Evolutionary conservation across 1,140 invertebrate genomes (phyloP), one percentile per base, ranked within the genome.

Genomic region (Chymomyza costata): DNA sequence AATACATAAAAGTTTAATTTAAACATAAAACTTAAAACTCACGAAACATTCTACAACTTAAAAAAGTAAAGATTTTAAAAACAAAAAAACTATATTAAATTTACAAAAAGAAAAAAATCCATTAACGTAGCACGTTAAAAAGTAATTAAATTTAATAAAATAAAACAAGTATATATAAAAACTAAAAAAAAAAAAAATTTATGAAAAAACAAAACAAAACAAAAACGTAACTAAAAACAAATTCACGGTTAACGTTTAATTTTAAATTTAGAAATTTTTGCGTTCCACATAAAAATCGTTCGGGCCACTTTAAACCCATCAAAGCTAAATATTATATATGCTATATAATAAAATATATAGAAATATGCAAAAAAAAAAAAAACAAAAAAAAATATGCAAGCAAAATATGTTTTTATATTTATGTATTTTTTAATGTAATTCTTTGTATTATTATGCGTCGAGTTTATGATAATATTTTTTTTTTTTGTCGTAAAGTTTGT

Each of bases 41-140:
- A 66, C 63, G 49, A 58, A 66, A 66, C 63, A 66, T 66, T 66
- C 63, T 66, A 62, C 44, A 49, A 62, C 44, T 57, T 62, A 62
- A 65, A 46, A 38, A 50, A 65, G 48, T 57, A 65, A 58, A 53
- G 59, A 63, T 57, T 66, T 66, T 62, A 58, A 50, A 58, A 41
- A 62, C 52, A 47, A 14, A 37, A 14, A 37, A 13, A 65, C 57
- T 56, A 55, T 38, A 51, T 43, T 57, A 57, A 48, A 56, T 38
- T 49, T 57, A 53, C 34, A 46, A 18, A 14, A 51, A 49, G 18
- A 50, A 21, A 32, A 21, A 35, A 58, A 64, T 49, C 25, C 30
- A 61, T 65, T 56, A 65, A 65, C 63, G 63, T 65, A 56, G 52
- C 53, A 61, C 63, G 63, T 65, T 65, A 52, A 62, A 65, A 64